phyloP scores from a whole-genome alignment of 2,888 invertebrate genomes.

The Tetragonula carbonaria region DNA sequence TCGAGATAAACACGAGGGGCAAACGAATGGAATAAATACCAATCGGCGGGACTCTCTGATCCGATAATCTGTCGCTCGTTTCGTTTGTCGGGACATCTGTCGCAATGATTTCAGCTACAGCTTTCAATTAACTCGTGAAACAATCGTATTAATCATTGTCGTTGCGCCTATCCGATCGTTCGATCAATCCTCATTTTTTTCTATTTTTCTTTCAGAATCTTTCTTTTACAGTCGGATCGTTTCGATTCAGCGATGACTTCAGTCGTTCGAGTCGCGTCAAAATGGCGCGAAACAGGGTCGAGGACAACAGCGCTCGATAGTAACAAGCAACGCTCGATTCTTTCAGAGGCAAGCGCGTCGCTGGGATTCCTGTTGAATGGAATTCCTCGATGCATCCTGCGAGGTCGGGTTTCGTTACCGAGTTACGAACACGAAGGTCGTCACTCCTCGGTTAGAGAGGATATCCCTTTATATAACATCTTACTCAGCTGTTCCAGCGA shows the following conservation, averaged over 20 bases:
- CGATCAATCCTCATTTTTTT: neutral
- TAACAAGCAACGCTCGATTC: slow-evolving; percentile 64
- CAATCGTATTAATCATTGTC: neutral
- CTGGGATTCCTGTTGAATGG: slow-evolving; percentile 57
- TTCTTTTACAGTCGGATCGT: neutral
- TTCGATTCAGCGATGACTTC: neutral
- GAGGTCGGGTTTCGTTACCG: slow-evolving; percentile 37
- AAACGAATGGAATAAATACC: slow-evolving; percentile 67
- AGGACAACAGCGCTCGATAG: slow-evolving; percentile 69
- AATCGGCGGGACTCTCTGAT: slow-evolving; percentile 56
- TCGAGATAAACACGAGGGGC: slow-evolving; percentile 64
- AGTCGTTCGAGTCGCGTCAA: neutral
- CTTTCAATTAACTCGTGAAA: neutral
- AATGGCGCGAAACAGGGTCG: slow-evolving; percentile 74
- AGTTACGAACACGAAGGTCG: slow-evolving; percentile 16
- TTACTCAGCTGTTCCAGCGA: neutral
- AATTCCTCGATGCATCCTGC: slow-evolving; percentile 50
- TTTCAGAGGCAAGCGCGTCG: slow-evolving; percentile 42
- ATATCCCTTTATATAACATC: neutral
- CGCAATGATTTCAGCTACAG: slow-evolving; percentile 18
- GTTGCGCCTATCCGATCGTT: neutral
- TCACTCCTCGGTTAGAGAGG: neutral
- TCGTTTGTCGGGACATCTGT: slow-evolving; percentile 43
- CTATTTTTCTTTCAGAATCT: neutral
- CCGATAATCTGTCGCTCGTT: slow-evolving; percentile 33